Evolutionary conservation across 2,888 invertebrate genomes (phyloP), one percentile per base, ranked within the genome.

Genomic region (Eilema griseolum): DNA sequence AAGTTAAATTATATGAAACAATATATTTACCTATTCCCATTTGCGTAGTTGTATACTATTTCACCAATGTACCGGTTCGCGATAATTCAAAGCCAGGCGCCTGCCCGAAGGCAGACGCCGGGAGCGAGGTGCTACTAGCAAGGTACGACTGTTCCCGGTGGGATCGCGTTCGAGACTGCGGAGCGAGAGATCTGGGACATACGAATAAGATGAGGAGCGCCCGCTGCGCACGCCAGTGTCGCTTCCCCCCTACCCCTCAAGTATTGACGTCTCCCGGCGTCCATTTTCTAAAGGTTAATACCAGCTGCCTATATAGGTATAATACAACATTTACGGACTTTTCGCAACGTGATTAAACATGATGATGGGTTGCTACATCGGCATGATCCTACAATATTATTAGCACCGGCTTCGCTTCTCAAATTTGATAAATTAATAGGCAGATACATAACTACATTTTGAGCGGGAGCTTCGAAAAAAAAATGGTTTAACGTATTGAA

Each of bases 41-140:
- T 8, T 20, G 24, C 10, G 62, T 28, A 59, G 26, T 20, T 61
- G 23, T 41, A 23, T 24, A 16, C 24, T 1, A 24, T 33, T 62
- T 41, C 2, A 2, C 24, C 23, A 24, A 24, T 7, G 10, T 26
- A 1, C 10, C 2, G 10, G 10, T 2, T 20, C 52, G 46, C 46
- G 46, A 20, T 7, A 28, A n/a, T 14, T 5, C 5, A 14, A 4
- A 23, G 23, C 11, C 28, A 4, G 65, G 65, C 65, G 65, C 14
- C 65, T 57, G 65, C 65, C 57, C 5, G 2, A 2, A 11, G 57
- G 65, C 65, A 66, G 65, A 66, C 65, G 65, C 65, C 57, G 41
- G 2, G 23, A 11, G 11, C 52, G 5, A 31, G 10, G 5, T 12
- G 16, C n/a, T 8, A 52, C n/a, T n/a, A 10, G n/a, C 10, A 52